Evolutionary conservation across 2,113 vertebrate species (phyloP).

Genomic region (Thryonomys swinderianus): DNA sequence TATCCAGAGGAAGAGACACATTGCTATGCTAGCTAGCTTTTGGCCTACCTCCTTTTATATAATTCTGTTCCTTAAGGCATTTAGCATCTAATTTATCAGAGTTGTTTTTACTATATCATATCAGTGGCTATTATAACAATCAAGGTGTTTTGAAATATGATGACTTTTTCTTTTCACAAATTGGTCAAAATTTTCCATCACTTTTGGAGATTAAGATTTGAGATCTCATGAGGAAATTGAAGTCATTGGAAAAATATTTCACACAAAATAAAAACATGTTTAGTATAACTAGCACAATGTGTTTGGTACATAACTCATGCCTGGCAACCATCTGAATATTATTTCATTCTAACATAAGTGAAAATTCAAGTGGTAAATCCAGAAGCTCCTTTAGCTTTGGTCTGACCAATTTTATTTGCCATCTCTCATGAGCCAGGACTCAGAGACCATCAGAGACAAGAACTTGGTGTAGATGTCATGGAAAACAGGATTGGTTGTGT

Average conservation of each 20-base stretch:
- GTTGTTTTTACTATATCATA: background rate
- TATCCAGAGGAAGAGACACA: background rate
- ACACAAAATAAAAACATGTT: background rate
- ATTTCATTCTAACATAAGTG: background rate
- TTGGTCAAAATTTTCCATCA: background rate
- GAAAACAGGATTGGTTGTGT: accelerated
- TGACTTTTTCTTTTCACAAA: background rate
- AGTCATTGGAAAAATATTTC: background rate
- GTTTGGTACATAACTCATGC: background rate
- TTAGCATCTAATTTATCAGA: background rate
- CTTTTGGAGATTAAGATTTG: background rate
- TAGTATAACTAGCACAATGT: background rate
- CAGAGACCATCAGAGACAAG: background rate
- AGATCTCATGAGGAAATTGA: background rate
- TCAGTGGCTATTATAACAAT: background rate
- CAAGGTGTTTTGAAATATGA: background rate
- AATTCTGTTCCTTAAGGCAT: background rate
- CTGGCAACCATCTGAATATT: background rate
- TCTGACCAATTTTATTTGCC: background rate
- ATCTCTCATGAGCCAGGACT: too few species aligned
- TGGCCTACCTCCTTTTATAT: background rate
- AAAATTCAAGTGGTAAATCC: background rate
- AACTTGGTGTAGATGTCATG: accelerated
- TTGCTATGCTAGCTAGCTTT: background rate
- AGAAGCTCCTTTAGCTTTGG: background rate